phyloP scores from a whole-genome alignment of 2,113 vertebrate species.

The Larimichthys crocea region DNA sequence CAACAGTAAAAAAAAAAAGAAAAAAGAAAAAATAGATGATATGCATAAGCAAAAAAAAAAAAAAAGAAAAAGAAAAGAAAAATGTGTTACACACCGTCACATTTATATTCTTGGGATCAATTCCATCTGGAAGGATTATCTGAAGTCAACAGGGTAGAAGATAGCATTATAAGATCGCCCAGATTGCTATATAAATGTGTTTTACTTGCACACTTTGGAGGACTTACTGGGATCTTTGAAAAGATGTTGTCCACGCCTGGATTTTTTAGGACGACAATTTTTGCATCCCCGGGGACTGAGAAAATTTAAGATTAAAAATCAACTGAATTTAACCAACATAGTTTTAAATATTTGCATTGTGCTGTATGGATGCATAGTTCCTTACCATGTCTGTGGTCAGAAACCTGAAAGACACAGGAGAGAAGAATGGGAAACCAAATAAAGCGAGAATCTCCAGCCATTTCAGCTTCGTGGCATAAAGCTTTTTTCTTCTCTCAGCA shows the following conservation, averaged over 20 bases:
- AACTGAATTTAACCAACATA: not conserved
- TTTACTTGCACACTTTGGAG: not conserved
- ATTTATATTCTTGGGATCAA: not conserved
- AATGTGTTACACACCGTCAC: constrained; percentile 11
- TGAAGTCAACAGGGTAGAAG: constrained; percentile 13
- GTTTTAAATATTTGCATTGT: not conserved
- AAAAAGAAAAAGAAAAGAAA: not conserved
- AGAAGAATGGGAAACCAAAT: constrained; percentile 38
- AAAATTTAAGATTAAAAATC: constrained; percentile 2
- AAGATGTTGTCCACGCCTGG: rapidly evolving
- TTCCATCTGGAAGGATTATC: constrained; percentile 6
- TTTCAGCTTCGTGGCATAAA: not conserved
- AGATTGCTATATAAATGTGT: not conserved
- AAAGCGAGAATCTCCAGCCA: constrained; percentile 24
- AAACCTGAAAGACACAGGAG: constrained; percentile 21
- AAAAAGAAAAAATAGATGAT: too few species aligned
- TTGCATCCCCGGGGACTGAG: not conserved
- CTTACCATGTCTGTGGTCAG: constrained; percentile 48
- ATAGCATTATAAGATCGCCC: not conserved
- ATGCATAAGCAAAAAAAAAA: too few species aligned
- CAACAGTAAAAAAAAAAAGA: not conserved
- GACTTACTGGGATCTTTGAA: constrained; percentile 35
- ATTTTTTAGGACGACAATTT: rapidly evolving
- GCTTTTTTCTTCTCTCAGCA: not conserved
- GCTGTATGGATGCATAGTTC: not conserved